Base-by-base conservation (phyloP, 2,888 invertebrate genomes). In the Odontocerum albicorne region DNA sequence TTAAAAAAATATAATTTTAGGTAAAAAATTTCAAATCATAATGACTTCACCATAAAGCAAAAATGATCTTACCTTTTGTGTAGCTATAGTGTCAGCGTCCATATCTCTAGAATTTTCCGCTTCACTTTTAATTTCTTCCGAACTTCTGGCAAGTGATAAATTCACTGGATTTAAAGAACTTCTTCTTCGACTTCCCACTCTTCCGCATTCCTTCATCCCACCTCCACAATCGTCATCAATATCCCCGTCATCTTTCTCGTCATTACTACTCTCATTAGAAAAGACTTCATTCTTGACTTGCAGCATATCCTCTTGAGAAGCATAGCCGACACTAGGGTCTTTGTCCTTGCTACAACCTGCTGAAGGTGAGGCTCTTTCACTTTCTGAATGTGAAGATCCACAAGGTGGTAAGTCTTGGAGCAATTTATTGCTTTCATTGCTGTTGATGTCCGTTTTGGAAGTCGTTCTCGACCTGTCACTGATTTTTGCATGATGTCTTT, bases 131-230 rank as follows among this genome's bases (percentile, higher is more conserved):
- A 80, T 78, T 63, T 80, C 78, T 63, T 79, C 80, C 19, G 81
- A 77, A 57, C 77, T 77, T 60, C 75, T 75, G 47, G 81, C 80
- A 53, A 86, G 67, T 20, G 87, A 90, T 64, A 92, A 77, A 73
- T 92, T 92, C 44, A 92, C 91, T 31, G 91, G 91, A 69, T 90
- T 90, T 1, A 89, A 86, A 44, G 88, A 90, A 71, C 84, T 87
- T 71, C 85, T 82, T 67, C 85, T 77, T 64, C 86, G 74, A 45
- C 81, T 81, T 31, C 83, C 78, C 54, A 82, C 72, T 60, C 76
- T 66, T 49, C 77, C 67, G 62, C 75, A 72, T 67, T 75, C 74
- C 53, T 77, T 75, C 63, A 77, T 79, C 62, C 82, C 81, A 36
- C 79, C 77, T 54, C 71, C 71, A n/a, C 42, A 50, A 16, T 63